Base-by-base conservation (phyloP, 1,140 invertebrate species). In the Paracyclopina nana region DNA sequence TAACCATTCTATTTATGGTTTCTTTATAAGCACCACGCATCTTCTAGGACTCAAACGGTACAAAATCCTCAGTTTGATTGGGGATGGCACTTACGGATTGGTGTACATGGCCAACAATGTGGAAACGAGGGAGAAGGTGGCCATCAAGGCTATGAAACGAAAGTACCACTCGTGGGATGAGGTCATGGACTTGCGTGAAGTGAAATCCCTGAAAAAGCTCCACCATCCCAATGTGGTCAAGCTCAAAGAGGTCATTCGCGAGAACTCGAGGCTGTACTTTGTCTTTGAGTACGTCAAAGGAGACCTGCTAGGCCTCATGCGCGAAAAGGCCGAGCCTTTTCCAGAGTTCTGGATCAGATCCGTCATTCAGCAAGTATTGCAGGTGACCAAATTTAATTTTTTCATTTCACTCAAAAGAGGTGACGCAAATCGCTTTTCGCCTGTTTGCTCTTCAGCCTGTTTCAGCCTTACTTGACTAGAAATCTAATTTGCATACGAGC, bases 251-350 rank as follows among this genome's bases (percentile, higher is more conserved):
- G 73, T 74, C 0, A 71, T 75, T 11, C 54, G 73, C 45, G 74
- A 75, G 60, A 72, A 72, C 61, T 71, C 76, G 54, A 65, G 70
- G 54, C 61, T 75, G 9, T 76, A 71, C 57, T 74, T 75, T 61
- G 70, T 75, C 29, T 75, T 75, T 60, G 73, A 75, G 57, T 73
- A 70, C 57, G 75, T 75, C 72, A 69, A 74, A 56, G 72, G 73
- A 58, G 76, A 75, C 61, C 63, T 75, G 5, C 75, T 76, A 58
- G 71, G 76, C 60, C 61, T 75, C 54, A 75, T 72, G 60, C 74
- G 74, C 59, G 70, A 72, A 56, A 66, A 72, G 71, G 22, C 12
- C 12, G 50, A 38, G 14, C 31, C 31, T 14, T 52, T 52, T 2
- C 16, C 31, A 3, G 50, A 52, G 26, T 5, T n/a, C 6, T 26